These are phyloP conservation scores for Metacarcinus magister DNA, from an alignment of 2,888 invertebrate genomes.

Conservation along the genomic window DNA sequence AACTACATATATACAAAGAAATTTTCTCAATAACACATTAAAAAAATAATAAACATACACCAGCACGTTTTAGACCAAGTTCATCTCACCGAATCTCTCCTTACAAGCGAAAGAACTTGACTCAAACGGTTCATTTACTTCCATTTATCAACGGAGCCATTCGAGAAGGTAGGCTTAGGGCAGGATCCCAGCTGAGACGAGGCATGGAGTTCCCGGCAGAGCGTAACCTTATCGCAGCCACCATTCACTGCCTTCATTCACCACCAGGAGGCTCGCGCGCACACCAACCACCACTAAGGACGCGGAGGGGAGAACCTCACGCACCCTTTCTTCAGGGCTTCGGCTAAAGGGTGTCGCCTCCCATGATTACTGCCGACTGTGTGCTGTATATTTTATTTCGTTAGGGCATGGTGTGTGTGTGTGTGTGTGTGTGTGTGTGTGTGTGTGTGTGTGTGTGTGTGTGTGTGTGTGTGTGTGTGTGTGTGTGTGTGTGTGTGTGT, in stretches of 20 bases:
- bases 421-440: not conserved
- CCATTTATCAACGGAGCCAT: constrained; percentile 37
- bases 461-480: constrained; percentile 61
- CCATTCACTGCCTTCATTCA: constrained; percentile 46
- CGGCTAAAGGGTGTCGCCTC: not conserved
- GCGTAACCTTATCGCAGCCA: not conserved
- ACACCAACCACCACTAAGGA: not conserved
- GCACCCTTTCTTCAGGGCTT: not conserved
- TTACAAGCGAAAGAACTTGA: not conserved
- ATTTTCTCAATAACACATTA: not conserved
- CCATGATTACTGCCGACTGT: not conserved
- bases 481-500: constrained; percentile 62
- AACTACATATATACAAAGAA: not conserved
- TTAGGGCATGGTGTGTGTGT: not conserved
- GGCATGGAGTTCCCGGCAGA: constrained; percentile 29
- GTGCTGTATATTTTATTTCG: not conserved
- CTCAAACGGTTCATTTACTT: constrained; percentile 32
- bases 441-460: not conserved
- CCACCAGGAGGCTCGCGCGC: not conserved
- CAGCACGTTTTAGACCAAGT: not conserved
- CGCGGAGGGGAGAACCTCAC: not conserved
- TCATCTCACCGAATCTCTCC: not conserved
- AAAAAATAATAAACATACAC: not conserved
- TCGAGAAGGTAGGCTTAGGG: constrained; percentile 4
- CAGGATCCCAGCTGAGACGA: constrained; percentile 4